phyloP scores from a whole-genome alignment of 2,797 vertebrate genomes.

The Xenopus petersii region DNA sequence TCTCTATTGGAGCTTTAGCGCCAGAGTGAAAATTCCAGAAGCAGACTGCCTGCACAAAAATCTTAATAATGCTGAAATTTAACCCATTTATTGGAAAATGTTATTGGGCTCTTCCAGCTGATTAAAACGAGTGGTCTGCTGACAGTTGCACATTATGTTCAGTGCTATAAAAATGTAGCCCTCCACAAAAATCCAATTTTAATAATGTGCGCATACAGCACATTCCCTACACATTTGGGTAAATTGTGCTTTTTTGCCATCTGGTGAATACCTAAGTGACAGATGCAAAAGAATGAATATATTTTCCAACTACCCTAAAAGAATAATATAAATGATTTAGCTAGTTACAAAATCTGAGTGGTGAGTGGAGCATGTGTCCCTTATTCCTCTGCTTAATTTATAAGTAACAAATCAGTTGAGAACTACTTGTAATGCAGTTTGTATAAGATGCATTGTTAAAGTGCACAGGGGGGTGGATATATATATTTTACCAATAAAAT shows the following conservation, averaged over 20 bases:
- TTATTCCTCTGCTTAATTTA: slow-evolving; percentile 48
- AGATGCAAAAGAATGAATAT: slow-evolving; percentile 51
- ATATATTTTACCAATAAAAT: slow-evolving; percentile 33
- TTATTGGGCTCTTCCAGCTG: no score
- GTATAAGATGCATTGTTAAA: slow-evolving; percentile 16
- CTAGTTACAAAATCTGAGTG: slow-evolving; percentile 45
- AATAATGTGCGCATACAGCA: slow-evolving; percentile 10
- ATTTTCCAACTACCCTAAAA: slow-evolving; percentile 63
- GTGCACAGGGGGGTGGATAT: slow-evolving; percentile 28
- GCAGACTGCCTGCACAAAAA: no score
- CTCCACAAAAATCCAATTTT: slow-evolving; percentile 8
- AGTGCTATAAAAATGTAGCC: slow-evolving; percentile 1
- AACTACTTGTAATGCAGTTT: slow-evolving; percentile 45
- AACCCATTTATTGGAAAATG: no score
- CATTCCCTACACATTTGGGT: slow-evolving; percentile 29
- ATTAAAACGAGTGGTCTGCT: no score
- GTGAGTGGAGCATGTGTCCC: slow-evolving; percentile 61
- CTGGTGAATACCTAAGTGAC: slow-evolving; percentile 53
- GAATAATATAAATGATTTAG: slow-evolving; percentile 60
- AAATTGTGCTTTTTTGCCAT: slow-evolving; percentile 52
- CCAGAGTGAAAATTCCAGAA: no score
- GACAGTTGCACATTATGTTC: no score
- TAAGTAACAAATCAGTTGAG: slow-evolving; percentile 54
- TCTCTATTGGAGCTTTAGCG: no score
- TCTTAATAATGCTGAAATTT: no score